phyloP scores from a whole-genome alignment of 1,140 invertebrate species.

The Microplitis mediator region DNA sequence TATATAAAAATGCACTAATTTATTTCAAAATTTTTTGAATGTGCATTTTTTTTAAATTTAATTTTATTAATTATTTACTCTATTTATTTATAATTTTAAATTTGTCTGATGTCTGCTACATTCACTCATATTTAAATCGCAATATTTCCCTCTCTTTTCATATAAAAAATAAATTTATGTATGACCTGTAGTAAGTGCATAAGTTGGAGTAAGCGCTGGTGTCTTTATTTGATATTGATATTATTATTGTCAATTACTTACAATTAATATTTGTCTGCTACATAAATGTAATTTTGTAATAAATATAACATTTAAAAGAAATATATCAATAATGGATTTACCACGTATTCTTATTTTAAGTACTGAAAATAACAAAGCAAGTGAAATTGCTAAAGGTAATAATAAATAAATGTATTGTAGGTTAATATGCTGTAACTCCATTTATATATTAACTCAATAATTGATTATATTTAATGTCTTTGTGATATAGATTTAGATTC shows the following conservation, averaged over 20 bases:
- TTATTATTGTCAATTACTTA: not conserved
- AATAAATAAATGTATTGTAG: conserved; percentile 21
- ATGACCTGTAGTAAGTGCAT: no score
- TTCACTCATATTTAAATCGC: no score
- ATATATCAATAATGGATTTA: conserved; percentile 41
- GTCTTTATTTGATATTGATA: not conserved
- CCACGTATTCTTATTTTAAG: conserved; percentile 50
- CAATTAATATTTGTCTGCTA: not conserved
- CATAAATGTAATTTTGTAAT: not conserved
- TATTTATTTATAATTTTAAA: no score
- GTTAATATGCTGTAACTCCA: not conserved
- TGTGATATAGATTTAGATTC: conserved; percentile 55
- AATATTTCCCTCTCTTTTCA: no score
- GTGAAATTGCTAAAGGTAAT: conserved; percentile 53
- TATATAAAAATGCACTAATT: no score
- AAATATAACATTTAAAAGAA: not conserved
- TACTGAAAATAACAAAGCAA: conserved; percentile 43
- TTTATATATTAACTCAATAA: not conserved
- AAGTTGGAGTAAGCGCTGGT: not conserved
- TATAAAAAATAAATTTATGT: no score
- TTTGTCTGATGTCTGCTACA: no score
- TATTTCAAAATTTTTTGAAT: no score
- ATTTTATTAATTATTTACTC: no score
- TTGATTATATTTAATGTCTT: conserved; percentile 45
- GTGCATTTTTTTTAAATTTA: no score